Conservation (phyloP, 2,797 vertebrate genomes). For the Myotis pilosus region DNA sequence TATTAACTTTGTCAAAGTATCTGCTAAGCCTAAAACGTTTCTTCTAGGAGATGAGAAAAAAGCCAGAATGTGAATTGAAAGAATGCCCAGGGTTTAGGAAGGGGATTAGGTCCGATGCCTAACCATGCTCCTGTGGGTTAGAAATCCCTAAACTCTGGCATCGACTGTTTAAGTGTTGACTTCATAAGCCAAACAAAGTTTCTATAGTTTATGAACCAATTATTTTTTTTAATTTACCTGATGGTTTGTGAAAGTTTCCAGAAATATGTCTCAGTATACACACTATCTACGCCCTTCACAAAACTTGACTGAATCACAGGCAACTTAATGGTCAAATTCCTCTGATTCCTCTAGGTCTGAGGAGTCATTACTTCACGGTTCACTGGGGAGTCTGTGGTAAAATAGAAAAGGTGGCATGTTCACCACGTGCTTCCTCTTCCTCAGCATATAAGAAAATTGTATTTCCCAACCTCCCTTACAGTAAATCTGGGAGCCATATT, state of each 20-base stretch:
- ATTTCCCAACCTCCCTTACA: background rate
- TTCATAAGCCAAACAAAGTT: background rate
- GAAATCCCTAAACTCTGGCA: background rate
- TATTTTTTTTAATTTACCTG: background rate
- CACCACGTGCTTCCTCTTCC: background rate
- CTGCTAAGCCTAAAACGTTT: background rate
- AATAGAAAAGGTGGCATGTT: background rate
- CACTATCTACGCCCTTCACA: background rate
- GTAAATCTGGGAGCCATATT: background rate
- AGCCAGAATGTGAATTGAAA: background rate
- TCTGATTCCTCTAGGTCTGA: background rate
- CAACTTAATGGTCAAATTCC: background rate
- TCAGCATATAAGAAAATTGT: background rate
- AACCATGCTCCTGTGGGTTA: background rate
- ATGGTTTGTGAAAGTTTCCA: conserved; percentile 5
- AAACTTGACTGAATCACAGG: background rate
- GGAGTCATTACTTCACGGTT: background rate
- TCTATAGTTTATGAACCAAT: background rate
- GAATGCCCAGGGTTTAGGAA: background rate
- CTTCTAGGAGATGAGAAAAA: background rate
- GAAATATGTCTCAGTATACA: background rate
- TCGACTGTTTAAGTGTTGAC: background rate
- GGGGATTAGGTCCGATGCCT: background rate
- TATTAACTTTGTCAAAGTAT: conserved; percentile 1
- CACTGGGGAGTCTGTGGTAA: background rate